Percentiles rank a stretch among this genome's conserved stretches.
Conservation (phyloP, 2,113 vertebrate genomes). For the Tyrannus savana region DNA sequence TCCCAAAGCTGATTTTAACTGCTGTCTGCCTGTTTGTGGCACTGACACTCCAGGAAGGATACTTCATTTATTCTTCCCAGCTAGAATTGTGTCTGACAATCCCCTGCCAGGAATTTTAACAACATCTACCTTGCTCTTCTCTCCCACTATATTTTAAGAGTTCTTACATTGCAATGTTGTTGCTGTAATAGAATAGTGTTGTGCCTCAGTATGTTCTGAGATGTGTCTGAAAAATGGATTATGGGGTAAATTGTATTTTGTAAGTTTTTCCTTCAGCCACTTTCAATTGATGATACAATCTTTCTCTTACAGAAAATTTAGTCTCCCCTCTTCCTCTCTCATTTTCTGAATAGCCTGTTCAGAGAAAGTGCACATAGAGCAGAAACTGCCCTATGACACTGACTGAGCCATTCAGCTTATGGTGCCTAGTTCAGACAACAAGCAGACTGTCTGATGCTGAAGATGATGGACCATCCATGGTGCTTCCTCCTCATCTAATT, state of each 20-base stretch:
- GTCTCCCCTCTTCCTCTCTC: neutral
- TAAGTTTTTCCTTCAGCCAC: neutral
- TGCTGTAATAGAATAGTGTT: neutral
- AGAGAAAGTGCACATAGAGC: neutral
- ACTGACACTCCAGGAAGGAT: neutral
- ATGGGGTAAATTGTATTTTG: neutral
- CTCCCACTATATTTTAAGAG: neutral
- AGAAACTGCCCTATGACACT: neutral
- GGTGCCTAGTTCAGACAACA: neutral
- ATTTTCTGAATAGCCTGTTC: neutral
- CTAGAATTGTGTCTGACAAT: neutral
- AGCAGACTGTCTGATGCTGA: neutral
- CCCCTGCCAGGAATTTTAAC: neutral
- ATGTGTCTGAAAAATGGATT: neutral
- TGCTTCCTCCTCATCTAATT: neutral
- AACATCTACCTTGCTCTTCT: neutral
- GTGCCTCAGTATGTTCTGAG: neutral
- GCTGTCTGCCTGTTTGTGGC: neutral
- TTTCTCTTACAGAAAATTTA: neutral
- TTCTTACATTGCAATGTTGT: neutral
- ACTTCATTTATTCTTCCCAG: neutral
- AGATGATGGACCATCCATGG: rapidly evolving
- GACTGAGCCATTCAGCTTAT: neutral
- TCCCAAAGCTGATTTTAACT: neutral
- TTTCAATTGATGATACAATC: neutral